Percentiles rank a stretch among this genome's conserved stretches.
phyloP scores from a whole-genome alignment of 1,140 invertebrate species.

The Lasioglossum albipes region DNA sequence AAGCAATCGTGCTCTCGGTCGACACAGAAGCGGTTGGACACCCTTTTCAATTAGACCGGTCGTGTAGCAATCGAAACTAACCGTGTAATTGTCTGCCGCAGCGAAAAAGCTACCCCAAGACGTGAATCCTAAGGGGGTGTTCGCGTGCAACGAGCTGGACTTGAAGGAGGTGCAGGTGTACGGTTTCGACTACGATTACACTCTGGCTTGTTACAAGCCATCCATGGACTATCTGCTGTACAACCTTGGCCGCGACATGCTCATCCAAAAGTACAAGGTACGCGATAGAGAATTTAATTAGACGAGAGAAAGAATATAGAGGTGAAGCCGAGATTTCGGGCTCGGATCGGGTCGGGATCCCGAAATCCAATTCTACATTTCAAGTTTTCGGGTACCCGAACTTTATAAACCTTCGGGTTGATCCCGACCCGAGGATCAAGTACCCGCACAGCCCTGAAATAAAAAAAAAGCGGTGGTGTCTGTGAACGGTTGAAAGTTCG shows the following conservation, averaged over 20 bases:
- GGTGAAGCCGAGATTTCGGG: no score
- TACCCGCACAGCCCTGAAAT: not conserved
- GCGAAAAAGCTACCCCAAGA: slow-evolving; percentile 93
- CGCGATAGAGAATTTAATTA: slow-evolving; percentile 23
- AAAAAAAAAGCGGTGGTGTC: not conserved
- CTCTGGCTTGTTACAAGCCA: slow-evolving; percentile 96
- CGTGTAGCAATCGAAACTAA: no score
- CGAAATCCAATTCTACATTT: no score
- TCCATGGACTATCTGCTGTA: slow-evolving; percentile 95
- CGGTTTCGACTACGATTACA: slow-evolving; percentile 99
- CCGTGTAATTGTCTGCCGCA: slow-evolving; percentile 68
- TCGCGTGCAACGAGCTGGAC: slow-evolving; percentile 98
- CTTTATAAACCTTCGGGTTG: no score
- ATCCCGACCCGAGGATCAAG: no score
- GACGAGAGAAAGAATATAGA: no score
- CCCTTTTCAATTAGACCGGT: no score
- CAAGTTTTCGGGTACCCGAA: no score
- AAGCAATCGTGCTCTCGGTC: no score
- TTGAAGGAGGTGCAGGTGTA: slow-evolving; percentile 95
- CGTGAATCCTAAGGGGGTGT: slow-evolving; percentile 92
- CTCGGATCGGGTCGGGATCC: no score
- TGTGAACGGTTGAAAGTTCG: not conserved
- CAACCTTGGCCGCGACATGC: slow-evolving; percentile 91
- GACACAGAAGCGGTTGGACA: no score
- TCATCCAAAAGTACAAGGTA: slow-evolving; percentile 95